Base-by-base conservation (phyloP, 1,140 invertebrate genomes). In the Cherax quadricarinatus region DNA sequence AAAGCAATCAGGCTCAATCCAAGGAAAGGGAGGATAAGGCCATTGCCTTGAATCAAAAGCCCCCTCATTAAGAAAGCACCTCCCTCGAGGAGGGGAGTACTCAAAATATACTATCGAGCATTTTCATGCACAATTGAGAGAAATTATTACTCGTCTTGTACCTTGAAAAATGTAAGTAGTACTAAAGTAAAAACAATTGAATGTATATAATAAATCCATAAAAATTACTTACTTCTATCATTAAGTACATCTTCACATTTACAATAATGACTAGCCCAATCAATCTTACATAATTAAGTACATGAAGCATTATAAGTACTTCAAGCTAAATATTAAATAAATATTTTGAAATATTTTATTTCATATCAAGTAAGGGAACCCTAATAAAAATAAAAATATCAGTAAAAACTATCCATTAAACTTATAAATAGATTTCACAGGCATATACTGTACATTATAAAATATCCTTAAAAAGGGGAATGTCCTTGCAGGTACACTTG, bases 221-320 rank as follows among this genome's bases (percentile, higher is more conserved):
- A 87, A 87, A 57, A 57, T 57, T 2, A 16, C 70, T 87, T 87
- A 87, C 10, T 49, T 60, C 78, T 53, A 87, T 60, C 30, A 66
- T 87, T 80, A 87, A 87, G 86, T 87, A 87, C 75, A 78, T 60
- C 70, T 79, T 51, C 86, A 87, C 51, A 87, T 57, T 70, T 85
- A 75, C 24, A 78, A 87, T 30, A 51, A 79, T 80, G 86, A 87
- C 86, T 87, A 78, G 70, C 60, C 21, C 62, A 87, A 41, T 87
- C 70, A 87, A 80, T 53, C 48, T 51, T 78, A 87, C 16, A 70
- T 79, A 87, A 60, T 57, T 78, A 87, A 87, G 86, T 87, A 87
- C 73, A 80, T 75, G 16, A 57, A 85, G 30, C n/a, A 70, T 66
- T 62, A 87, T 87, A 78, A 78, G 53, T 87, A 78, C 48, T 73